Evolutionary conservation across 2,888 invertebrate genomes (phyloP).

Genomic region (Cataglyphis altisquamis): DNA sequence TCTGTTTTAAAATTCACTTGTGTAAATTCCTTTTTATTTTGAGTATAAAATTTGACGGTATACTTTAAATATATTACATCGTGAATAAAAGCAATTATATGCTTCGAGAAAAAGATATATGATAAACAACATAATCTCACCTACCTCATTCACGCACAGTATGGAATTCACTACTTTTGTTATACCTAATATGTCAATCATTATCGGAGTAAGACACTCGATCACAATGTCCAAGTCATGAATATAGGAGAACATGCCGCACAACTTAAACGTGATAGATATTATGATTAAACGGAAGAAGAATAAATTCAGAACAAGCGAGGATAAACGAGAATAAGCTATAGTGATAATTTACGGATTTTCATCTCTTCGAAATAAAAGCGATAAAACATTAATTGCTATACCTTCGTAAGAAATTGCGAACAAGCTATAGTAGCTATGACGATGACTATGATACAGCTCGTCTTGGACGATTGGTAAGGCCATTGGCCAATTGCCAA

Average conservation of each 20-base stretch:
- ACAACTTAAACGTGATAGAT: conserved; percentile 29
- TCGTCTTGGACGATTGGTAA: conserved; percentile 35
- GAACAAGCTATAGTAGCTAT: conserved; percentile 21
- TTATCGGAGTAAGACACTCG: conserved; percentile 37
- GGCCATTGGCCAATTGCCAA: conserved; percentile 45
- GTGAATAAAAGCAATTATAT: neutral
- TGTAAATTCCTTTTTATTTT: neutral
- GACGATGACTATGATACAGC: neutral
- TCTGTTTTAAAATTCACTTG: conserved; percentile 14
- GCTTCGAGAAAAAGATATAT: neutral
- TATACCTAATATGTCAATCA: conserved; percentile 35
- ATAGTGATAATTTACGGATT: neutral
- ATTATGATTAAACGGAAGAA: neutral
- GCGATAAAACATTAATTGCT: neutral
- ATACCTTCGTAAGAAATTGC: conserved; percentile 41
- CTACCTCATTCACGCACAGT: conserved; percentile 28
- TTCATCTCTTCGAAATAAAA: neutral
- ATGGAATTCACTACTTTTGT: conserved; percentile 42
- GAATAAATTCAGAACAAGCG: neutral
- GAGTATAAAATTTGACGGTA: neutral
- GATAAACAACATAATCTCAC: neutral
- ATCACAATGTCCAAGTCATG: conserved; percentile 34
- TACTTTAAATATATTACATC: neutral
- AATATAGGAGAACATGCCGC: conserved; percentile 25
- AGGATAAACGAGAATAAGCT: neutral